These are phyloP conservation scores for Scaptomyza cyrtandrae DNA, from an alignment of 2,888 invertebrate genomes.

Conservation along the genomic window DNA sequence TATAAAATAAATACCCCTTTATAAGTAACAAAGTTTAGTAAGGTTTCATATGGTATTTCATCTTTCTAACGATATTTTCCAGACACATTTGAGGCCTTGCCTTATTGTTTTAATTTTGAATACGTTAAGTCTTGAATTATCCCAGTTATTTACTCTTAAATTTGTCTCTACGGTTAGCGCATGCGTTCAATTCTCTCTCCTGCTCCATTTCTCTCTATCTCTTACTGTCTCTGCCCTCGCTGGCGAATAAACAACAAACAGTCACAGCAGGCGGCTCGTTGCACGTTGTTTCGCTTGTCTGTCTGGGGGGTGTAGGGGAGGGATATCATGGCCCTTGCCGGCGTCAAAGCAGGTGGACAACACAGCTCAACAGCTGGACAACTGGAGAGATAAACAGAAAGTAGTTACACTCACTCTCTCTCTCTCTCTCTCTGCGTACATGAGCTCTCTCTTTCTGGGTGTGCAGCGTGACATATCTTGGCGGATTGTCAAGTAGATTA, in stretches of 20 bases:
- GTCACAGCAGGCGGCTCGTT: conserved; percentile 21
- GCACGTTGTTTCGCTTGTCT: conserved; percentile 58
- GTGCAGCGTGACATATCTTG: conserved; percentile 57
- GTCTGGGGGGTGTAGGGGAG: neutral
- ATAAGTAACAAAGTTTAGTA: too few relatives aligned
- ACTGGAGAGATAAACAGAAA: conserved; percentile 41
- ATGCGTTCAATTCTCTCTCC: conserved; percentile 17
- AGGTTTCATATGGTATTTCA: too few relatives aligned
- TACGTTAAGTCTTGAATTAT: neutral
- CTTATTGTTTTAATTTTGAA: neutral
- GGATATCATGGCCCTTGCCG: conserved; percentile 56
- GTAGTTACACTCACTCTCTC: conserved; percentile 6
- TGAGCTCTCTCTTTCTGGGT: neutral
- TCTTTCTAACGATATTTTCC: too few relatives aligned
- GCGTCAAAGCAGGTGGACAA: conserved; percentile 45
- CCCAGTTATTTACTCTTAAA: conserved; percentile 24
- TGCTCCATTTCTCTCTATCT: neutral
- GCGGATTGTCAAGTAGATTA: conserved; percentile 57
- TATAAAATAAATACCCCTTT: too few relatives aligned
- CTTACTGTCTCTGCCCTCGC: conserved; percentile 6
- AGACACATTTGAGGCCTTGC: neutral
- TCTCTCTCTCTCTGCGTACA: neutral
- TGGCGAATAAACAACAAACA: conserved; percentile 52
- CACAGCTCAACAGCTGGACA: conserved; percentile 57
- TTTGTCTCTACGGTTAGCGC: conserved; percentile 4